A percentile compares a stretch with the other conserved stretches of the same genome.
These are phyloP conservation scores for Abramis brama DNA, from an alignment of 2,113 vertebrate species.

Conservation along the genomic window DNA sequence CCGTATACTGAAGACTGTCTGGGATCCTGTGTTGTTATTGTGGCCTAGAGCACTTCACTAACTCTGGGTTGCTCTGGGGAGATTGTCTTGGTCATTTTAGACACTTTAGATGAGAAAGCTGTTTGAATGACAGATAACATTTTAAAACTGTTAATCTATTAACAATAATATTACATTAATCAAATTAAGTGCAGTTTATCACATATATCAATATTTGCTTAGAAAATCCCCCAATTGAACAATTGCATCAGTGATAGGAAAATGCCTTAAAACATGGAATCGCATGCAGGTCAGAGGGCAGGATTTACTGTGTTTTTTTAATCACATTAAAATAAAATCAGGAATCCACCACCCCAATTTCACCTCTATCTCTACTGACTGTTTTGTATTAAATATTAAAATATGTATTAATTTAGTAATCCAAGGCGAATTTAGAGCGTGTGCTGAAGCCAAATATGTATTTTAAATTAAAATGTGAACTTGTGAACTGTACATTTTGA, in stretches of 20 bases:
- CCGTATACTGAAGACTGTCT: neutral
- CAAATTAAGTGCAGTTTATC: neutral
- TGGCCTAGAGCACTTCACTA: neutral
- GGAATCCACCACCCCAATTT: neutral
- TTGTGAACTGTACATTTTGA: neutral
- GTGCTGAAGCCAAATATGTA: neutral
- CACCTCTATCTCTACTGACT: neutral
- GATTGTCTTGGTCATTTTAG: neutral
- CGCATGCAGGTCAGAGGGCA: too few relatives aligned
- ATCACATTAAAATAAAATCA: neutral
- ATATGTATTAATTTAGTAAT: neutral
- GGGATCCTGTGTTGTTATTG: neutral
- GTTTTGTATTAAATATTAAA: neutral
- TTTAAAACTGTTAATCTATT: neutral
- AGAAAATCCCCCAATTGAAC: neutral
- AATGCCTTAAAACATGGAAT: neutral
- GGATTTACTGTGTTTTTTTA: neutral
- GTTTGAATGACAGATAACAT: neutral
- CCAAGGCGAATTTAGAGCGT: neutral
- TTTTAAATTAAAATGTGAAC: neutral
- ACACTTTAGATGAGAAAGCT: conserved; percentile 1
- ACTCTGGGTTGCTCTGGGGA: neutral
- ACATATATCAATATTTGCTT: neutral
- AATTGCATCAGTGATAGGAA: neutral
- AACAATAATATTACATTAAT: neutral